Percentiles rank a stretch among this genome's conserved stretches.
Evolutionary conservation across 2,888 invertebrate genomes (phyloP).

Genomic region (Odontocerum albicorne): DNA sequence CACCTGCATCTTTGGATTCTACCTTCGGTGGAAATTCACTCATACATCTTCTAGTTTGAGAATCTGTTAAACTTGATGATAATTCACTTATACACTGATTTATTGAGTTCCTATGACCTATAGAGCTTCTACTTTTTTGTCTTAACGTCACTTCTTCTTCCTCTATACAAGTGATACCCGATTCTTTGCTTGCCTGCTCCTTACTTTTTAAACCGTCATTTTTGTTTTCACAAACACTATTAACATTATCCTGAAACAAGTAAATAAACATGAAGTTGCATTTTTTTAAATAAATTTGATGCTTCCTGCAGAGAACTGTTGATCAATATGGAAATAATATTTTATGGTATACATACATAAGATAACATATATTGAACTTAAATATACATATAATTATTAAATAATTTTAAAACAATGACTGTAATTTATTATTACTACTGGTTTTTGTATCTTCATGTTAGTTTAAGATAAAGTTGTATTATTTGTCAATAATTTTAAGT

Average conservation of each 20-base stretch:
- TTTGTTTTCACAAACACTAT: constrained; percentile 9
- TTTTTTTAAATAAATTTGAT: no score
- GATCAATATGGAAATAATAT: no score
- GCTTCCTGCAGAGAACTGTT: no score
- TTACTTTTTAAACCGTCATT: not conserved
- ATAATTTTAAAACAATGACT: no score
- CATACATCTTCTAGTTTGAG: constrained; percentile 51
- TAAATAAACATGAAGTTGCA: not conserved
- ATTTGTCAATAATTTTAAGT: no score
- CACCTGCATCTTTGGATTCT: constrained; percentile 20
- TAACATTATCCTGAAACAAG: constrained; percentile 15
- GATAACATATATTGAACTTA: no score
- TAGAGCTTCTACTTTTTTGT: constrained; percentile 43
- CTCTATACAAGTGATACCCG: constrained; percentile 43
- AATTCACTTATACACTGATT: constrained; percentile 74
- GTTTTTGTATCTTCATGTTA: no score
- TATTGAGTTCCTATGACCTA: constrained; percentile 54
- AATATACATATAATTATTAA: no score
- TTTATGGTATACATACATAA: no score
- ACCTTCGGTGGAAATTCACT: constrained; percentile 52
- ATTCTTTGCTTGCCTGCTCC: constrained; percentile 41
- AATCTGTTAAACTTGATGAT: constrained; percentile 58
- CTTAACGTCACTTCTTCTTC: constrained; percentile 51
- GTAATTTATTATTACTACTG: no score
- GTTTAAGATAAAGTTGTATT: no score